phyloP scores from a whole-genome alignment of 2,797 vertebrate species.

The Sebastiscus tertius region DNA sequence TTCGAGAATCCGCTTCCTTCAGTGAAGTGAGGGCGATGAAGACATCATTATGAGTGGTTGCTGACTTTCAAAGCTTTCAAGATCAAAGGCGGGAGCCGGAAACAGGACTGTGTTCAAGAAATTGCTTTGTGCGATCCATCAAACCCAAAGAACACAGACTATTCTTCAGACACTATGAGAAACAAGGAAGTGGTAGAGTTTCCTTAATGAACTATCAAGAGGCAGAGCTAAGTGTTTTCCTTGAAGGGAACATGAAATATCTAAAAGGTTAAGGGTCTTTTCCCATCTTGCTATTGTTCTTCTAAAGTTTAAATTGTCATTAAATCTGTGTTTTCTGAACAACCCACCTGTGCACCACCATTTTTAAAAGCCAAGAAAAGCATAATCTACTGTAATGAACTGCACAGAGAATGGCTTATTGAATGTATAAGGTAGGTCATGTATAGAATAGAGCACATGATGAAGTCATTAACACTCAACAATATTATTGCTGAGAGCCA shows the following conservation, averaged over 20 bases:
- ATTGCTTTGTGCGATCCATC: conserved; percentile 31
- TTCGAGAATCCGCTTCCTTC: conserved; percentile 18
- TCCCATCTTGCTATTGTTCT: not conserved
- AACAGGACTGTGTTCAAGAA: conserved; percentile 18
- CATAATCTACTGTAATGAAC: not conserved
- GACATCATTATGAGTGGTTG: conserved; percentile 43
- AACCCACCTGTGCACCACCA: not conserved
- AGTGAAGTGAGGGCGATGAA: conserved; percentile 25
- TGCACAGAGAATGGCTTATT: not conserved
- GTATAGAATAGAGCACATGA: conserved; percentile 37
- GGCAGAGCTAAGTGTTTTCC: not conserved
- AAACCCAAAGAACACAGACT: conserved; percentile 5
- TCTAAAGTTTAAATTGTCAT: not conserved
- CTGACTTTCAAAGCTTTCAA: conserved; percentile 41
- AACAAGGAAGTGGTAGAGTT: not conserved
- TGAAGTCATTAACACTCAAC: conserved; percentile 51
- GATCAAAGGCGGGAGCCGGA: conserved; percentile 23
- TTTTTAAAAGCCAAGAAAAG: conserved; percentile 7
- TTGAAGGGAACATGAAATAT: not conserved
- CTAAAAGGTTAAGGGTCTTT: not conserved
- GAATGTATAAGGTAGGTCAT: conserved; percentile 13
- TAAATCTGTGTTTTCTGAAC: not conserved
- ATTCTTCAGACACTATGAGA: conserved; percentile 11
- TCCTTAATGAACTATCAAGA: conserved; percentile 4
- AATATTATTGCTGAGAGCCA: conserved; percentile 46